Evolutionary conservation across 2,797 vertebrate genomes (phyloP).

Genomic region (Pipistrellus kuhlii): DNA sequence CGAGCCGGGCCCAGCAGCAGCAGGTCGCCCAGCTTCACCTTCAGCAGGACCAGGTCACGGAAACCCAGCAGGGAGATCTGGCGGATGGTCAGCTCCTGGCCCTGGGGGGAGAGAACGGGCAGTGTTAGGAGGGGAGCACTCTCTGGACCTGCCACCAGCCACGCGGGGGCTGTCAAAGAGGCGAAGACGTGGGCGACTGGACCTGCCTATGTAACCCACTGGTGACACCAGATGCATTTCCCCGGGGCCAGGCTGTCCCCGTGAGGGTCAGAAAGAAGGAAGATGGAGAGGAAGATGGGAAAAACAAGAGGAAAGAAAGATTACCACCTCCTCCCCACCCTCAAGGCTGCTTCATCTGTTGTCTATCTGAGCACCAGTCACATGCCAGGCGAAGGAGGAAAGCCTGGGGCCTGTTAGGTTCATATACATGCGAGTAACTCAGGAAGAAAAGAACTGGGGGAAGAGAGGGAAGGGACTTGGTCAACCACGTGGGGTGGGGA

Average conservation of each 20-base stretch:
- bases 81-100: constrained; percentile 96
- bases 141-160: no score
- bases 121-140: background rate
- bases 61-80: constrained; percentile 97
- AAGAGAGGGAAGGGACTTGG: background rate
- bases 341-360: background rate
- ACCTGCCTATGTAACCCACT: background rate
- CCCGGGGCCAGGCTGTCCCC: no score
- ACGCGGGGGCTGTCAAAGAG: background rate
- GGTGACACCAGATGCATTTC: background rate
- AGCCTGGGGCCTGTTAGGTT: background rate
- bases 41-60: constrained; percentile 94
- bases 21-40: constrained; percentile 91
- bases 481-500: accelerated
- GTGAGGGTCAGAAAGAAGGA: background rate
- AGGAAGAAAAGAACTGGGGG: background rate
- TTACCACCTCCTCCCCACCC: accelerated
- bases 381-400: background rate
- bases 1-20: constrained; percentile 86
- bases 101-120: constrained; percentile 85
- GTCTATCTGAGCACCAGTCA: no score
- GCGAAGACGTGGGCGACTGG: background rate
- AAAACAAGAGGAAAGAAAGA: background rate
- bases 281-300: background rate
- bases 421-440: background rate